These are phyloP conservation scores for Calycopis cecrops DNA, from an alignment of 1,140 invertebrate genomes.

Conservation along the genomic window DNA sequence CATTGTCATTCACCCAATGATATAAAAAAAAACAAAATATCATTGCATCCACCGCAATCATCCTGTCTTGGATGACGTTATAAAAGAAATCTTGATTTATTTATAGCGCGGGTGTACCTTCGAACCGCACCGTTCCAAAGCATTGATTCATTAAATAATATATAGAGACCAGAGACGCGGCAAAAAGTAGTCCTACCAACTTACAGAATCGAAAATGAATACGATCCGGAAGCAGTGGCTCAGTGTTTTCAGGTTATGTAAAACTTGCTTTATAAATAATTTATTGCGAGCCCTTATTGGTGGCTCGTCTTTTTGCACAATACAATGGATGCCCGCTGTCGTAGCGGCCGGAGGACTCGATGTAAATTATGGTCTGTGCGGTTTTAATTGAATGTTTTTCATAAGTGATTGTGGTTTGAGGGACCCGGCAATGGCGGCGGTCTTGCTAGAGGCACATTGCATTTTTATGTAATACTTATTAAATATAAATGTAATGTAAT, in stretches of 20 bases:
- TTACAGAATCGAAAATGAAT: constrained; percentile 50
- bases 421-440: constrained; percentile 19
- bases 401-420: constrained; percentile 27
- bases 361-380: constrained; percentile 37
- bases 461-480: too few species aligned
- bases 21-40: too few species aligned
- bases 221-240: constrained; percentile 52
- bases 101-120: constrained; percentile 33
- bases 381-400: constrained; percentile 42
- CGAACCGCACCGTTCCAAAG: constrained; percentile 24
- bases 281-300: constrained; percentile 47
- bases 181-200: constrained; percentile 41
- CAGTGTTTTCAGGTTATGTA: constrained; percentile 63
- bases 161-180: constrained; percentile 38
- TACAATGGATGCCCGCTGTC: constrained; percentile 40
- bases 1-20: constrained; percentile 36
- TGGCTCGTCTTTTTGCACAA: constrained; percentile 41
- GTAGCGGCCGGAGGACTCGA: constrained; percentile 32
- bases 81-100: constrained; percentile 46
- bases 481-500: too few species aligned
- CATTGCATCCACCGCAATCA: constrained; percentile 29
- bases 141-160: constrained; percentile 47
- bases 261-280: constrained; percentile 50
- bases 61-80: constrained; percentile 38
- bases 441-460: constrained; percentile 13